phyloP scores from a whole-genome alignment of 2,113 vertebrate genomes.

The Epinephelus cyanopodus region DNA sequence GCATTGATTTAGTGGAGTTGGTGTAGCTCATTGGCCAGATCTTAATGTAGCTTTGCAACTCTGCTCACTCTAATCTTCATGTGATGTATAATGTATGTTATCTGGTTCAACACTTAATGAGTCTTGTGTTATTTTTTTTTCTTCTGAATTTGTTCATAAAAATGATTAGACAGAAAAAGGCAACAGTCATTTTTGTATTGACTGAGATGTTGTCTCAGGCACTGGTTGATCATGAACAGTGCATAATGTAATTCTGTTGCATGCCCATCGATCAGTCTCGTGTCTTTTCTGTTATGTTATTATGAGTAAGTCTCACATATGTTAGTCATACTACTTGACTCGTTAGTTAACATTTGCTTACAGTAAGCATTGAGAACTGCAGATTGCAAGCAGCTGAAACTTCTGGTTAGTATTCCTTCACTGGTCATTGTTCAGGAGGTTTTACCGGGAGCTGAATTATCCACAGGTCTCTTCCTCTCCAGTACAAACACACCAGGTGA shows the following conservation, averaged over 20 bases:
- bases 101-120: neutral
- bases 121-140: no score
- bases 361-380: no score
- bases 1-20: neutral
- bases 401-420: no score
- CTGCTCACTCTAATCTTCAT: neutral
- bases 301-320: neutral
- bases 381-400: no score
- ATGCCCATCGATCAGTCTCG: neutral
- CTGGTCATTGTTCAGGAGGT: no score
- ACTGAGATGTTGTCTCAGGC: neutral
- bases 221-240: neutral
- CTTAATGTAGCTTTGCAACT: neutral
- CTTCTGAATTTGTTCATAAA: neutral
- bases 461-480: no score
- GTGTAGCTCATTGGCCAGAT: neutral
- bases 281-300: neutral
- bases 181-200: neutral
- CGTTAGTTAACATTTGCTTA: no score
- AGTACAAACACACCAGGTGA: no score
- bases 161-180: neutral
- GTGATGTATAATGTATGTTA: neutral
- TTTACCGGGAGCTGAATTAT: no score
- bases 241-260: neutral
- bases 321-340: no score